Evolutionary conservation across 2,888 invertebrate genomes (phyloP).

Genomic region (Argyresthia goedartella): DNA sequence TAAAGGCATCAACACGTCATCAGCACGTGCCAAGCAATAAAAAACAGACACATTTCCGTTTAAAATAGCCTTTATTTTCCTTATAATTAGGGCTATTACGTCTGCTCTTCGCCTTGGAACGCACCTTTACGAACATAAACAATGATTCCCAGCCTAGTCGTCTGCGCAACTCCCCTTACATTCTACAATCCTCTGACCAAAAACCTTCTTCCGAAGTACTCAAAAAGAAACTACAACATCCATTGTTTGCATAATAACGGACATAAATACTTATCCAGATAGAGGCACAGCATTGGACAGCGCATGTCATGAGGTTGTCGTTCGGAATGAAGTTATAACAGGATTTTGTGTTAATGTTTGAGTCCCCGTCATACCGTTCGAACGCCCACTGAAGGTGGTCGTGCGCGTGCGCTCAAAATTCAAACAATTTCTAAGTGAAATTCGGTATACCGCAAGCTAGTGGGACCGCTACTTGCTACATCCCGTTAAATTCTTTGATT

Average conservation of each 20-base stretch:
- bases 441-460: slow-evolving; percentile 33
- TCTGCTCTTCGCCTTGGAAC: not conserved
- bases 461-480: slow-evolving; percentile 20
- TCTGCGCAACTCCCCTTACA: slow-evolving; percentile 27
- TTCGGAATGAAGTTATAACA: not conserved
- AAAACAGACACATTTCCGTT: not conserved
- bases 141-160: slow-evolving; percentile 15
- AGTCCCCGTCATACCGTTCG: slow-evolving; percentile 58
- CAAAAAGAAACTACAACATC: too few species aligned
- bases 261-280: slow-evolving; percentile 5
- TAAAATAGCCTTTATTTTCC: not conserved
- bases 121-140: slow-evolving; percentile 36
- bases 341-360: slow-evolving; percentile 40
- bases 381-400: slow-evolving; percentile 57
- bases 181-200: not conserved
- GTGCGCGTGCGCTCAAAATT: slow-evolving; percentile 39
- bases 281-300: slow-evolving; percentile 33
- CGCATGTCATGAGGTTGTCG: not conserved
- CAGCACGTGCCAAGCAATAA: slow-evolving; percentile 46
- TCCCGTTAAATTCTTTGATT: not conserved
- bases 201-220: too few species aligned
- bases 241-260: too few species aligned
- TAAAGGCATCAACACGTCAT: slow-evolving; percentile 27
- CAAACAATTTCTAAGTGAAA: slow-evolving; percentile 27
- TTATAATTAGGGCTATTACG: too few species aligned